Evolutionary conservation across 1,140 invertebrate genomes (phyloP).

Genomic region (Hypothenemus hampei): DNA sequence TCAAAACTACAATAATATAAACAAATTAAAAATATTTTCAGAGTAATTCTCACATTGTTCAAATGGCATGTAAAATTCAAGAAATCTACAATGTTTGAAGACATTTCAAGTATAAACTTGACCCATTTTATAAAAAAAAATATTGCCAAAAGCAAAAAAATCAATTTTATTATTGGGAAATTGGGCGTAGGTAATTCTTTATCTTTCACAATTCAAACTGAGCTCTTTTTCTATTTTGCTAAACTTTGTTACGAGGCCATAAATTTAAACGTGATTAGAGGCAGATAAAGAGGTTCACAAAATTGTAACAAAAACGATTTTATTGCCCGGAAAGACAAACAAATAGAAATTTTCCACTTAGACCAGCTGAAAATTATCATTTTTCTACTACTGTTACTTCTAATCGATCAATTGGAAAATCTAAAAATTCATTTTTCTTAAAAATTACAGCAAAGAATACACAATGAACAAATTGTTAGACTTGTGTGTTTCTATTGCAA

Average conservation of each 20-base stretch:
- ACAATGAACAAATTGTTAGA: neutral
- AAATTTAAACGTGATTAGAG: neutral
- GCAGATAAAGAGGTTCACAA: neutral
- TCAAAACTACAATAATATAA: too few species aligned
- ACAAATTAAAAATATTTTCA: too few species aligned
- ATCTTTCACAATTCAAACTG: neutral
- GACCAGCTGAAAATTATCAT: neutral
- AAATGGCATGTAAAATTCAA: neutral
- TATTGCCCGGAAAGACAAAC: neutral
- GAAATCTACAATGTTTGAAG: neutral
- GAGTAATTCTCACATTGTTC: too few species aligned
- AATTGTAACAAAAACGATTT: neutral
- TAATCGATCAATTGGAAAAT: neutral
- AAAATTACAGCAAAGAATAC: neutral
- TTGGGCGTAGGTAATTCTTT: neutral
- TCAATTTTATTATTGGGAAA: neutral
- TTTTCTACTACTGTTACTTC: neutral
- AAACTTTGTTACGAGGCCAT: neutral
- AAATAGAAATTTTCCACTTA: neutral
- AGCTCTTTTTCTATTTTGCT: neutral
- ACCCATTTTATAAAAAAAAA: neutral
- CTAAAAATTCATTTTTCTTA: neutral
- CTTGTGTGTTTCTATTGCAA: too few species aligned
- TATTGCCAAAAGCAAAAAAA: too few species aligned
- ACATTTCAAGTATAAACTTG: neutral